Conservation (phyloP, 2,113 vertebrate species). For the Aegotheles bennettii region DNA sequence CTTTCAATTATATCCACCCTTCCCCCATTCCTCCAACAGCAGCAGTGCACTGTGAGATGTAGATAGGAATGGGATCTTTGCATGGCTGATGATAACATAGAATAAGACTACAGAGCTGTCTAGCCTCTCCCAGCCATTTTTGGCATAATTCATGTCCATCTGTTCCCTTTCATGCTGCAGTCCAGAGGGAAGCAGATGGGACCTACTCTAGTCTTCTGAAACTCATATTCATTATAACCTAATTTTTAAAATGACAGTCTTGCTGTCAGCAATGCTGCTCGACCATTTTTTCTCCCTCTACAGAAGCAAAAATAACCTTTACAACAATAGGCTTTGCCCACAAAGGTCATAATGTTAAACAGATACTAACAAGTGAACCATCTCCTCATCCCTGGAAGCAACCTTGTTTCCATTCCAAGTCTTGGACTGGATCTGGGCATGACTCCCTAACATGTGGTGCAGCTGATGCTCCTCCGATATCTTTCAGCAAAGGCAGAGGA, state of each 20-base stretch:
- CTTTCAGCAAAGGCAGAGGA: not conserved
- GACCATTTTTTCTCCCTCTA: not conserved
- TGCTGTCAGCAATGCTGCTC: conserved; percentile 22
- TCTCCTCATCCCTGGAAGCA: not conserved
- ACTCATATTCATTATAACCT: conserved; percentile 56
- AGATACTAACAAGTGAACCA: not conserved
- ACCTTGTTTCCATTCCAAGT: conserved; percentile 7
- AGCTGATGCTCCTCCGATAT: not conserved
- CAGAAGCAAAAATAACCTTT: conserved; percentile 19
- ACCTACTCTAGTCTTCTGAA: conserved; percentile 31
- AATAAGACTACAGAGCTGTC: not conserved
- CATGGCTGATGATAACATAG: not conserved
- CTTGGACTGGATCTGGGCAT: not conserved
- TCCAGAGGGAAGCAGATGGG: conserved; percentile 63
- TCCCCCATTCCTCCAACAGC: not conserved
- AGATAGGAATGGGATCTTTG: not conserved
- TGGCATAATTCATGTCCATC: conserved; percentile 48
- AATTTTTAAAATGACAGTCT: conserved; percentile 51
- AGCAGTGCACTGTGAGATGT: not conserved
- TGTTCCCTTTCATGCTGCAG: conserved; percentile 37
- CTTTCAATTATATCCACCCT: not conserved
- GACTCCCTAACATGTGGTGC: not conserved
- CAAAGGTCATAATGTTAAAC: conserved; percentile 11
- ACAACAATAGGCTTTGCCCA: not conserved
- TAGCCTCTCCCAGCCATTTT: not conserved